These are phyloP conservation scores for Mamestra configurata DNA, from an alignment of 1,140 invertebrate genomes.

Conservation along the genomic window DNA sequence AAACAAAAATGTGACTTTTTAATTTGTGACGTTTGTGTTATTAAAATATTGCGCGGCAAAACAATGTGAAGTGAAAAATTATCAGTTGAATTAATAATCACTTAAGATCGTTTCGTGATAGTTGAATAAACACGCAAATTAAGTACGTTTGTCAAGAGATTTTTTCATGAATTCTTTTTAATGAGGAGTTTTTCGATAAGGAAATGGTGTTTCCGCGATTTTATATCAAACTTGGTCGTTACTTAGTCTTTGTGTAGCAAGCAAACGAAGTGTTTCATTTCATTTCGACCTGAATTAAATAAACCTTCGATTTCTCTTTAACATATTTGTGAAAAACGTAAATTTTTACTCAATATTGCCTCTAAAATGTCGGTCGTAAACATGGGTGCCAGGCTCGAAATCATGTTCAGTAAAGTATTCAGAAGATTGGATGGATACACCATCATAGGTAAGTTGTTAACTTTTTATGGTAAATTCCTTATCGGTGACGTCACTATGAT, in stretches of 20 bases:
- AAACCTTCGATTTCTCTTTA: background rate
- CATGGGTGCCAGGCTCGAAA: slow-evolving; percentile 60
- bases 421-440: slow-evolving; percentile 74
- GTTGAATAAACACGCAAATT: slow-evolving; percentile 37
- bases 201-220: slow-evolving; percentile 39
- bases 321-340: slow-evolving; percentile 8
- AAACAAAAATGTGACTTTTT: slow-evolving; percentile 13
- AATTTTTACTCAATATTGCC: background rate
- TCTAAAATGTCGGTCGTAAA: slow-evolving; percentile 61
- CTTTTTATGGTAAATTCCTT: slow-evolving; percentile 7
- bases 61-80: slow-evolving; percentile 17
- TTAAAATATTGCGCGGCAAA: background rate
- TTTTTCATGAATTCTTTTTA: slow-evolving; percentile 28
- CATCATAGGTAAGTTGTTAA: slow-evolving; percentile 69
- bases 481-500: background rate
- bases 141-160: slow-evolving; percentile 18
- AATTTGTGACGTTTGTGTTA: background rate
- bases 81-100: slow-evolving; percentile 23
- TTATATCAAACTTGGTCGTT: background rate
- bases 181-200: slow-evolving; percentile 39
- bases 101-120: slow-evolving; percentile 25
- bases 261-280: slow-evolving; percentile 15
- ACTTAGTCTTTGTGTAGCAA: slow-evolving; percentile 29
- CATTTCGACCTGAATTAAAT: background rate
- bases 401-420: slow-evolving; percentile 66